Evolutionary conservation across 2,888 invertebrate species (phyloP).

Genomic region (Thalpophila matura): DNA sequence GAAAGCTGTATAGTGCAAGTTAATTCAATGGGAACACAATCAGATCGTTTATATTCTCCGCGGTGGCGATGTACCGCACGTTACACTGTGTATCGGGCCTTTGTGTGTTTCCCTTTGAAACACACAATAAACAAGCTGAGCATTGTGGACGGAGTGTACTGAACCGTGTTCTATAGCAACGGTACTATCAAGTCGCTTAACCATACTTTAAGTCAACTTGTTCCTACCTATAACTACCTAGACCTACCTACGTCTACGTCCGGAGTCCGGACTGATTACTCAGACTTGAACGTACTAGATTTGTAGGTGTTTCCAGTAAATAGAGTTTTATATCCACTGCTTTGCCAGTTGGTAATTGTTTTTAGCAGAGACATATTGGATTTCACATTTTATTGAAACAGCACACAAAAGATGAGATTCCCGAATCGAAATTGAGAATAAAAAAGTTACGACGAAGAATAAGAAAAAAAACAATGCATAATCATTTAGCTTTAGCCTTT

Average conservation of each 20-base stretch:
- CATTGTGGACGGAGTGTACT: slow-evolving; percentile 71
- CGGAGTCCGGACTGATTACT: slow-evolving; percentile 27
- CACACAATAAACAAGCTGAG: slow-evolving; percentile 78
- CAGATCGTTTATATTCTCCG: slow-evolving; percentile 67
- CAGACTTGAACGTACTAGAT: slow-evolving; percentile 7
- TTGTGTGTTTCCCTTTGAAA: slow-evolving; percentile 79
- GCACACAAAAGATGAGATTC: too few species aligned
- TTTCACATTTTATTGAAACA: too few species aligned
- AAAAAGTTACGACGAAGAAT: slow-evolving; percentile 7
- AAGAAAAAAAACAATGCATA: slow-evolving; percentile 20
- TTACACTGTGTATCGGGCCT: slow-evolving; percentile 73
- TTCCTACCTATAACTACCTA: slow-evolving; percentile 32
- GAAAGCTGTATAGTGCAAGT: slow-evolving; percentile 61
- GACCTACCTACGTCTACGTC: not conserved
- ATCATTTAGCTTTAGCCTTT: slow-evolving; percentile 31
- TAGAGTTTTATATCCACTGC: slow-evolving; percentile 1
- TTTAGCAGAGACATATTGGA: slow-evolving; percentile 8
- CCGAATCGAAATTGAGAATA: slow-evolving; percentile 6
- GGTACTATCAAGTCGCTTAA: slow-evolving; percentile 52
- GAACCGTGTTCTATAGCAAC: slow-evolving; percentile 68
- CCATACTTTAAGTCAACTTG: slow-evolving; percentile 46
- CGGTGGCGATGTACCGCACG: slow-evolving; percentile 63
- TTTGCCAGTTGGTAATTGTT: not conserved
- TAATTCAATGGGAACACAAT: slow-evolving; percentile 68
- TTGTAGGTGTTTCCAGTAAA: slow-evolving; percentile 8